phyloP scores from a whole-genome alignment of 2,113 vertebrate genomes.

The Oceanites oceanicus region DNA sequence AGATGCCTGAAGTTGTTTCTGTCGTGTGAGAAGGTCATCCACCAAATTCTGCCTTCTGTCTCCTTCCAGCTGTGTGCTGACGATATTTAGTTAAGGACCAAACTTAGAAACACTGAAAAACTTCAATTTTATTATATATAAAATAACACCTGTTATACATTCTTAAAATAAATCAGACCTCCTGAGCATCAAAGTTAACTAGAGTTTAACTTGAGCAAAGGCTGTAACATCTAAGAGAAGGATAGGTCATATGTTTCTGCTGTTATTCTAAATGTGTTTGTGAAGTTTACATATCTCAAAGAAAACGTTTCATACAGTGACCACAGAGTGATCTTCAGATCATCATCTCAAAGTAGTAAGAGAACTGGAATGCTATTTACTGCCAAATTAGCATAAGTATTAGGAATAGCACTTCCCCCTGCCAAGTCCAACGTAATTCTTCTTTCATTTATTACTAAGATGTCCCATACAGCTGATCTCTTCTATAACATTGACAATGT shows the following conservation, averaged over 20 bases:
- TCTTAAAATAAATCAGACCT: not conserved
- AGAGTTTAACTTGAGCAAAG: not conserved
- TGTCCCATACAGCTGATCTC: not conserved
- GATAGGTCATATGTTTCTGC: not conserved
- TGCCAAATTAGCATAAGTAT: not conserved
- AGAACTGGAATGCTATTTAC: not conserved
- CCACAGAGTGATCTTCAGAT: not conserved
- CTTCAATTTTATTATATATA: accelerated
- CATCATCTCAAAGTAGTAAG: not conserved
- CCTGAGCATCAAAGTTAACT: not conserved
- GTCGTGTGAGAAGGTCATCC: conserved; percentile 89
- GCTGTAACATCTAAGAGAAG: not conserved
- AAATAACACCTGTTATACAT: not conserved
- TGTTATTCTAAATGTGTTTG: not conserved
- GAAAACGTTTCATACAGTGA: not conserved
- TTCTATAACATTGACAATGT: not conserved
- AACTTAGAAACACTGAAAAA: not conserved
- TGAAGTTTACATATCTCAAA: not conserved
- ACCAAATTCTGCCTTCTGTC: conserved; percentile 92
- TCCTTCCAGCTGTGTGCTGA: conserved; percentile 92
- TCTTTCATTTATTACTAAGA: not conserved
- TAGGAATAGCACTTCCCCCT: not conserved
- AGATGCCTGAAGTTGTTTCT: conserved; percentile 86
- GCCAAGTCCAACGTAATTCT: not conserved
- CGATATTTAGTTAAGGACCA: conserved; percentile 71